Conservation (phyloP, 2,888 invertebrate genomes). For the Coecobrya sp. region DNA sequence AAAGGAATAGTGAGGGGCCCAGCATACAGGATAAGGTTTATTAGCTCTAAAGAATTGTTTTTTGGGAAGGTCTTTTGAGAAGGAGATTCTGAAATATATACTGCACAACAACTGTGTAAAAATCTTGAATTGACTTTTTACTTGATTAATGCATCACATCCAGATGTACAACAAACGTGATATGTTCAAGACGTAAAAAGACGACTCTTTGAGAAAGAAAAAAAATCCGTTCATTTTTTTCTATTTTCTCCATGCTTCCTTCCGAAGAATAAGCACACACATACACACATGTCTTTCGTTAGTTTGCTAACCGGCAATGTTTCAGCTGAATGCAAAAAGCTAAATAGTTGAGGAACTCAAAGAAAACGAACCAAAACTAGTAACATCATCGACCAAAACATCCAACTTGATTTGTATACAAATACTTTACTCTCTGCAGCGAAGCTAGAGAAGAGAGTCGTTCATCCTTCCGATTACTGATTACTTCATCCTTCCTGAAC, state of each 20-base stretch:
- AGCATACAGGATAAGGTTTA: conserved; percentile 2
- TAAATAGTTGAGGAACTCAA: background rate
- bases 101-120: background rate
- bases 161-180: conserved; percentile 36
- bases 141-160: conserved; percentile 42
- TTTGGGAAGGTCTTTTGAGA: background rate
- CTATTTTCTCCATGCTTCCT: conserved; percentile 8
- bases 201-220: background rate
- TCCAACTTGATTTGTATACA: conserved; percentile 37
- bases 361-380: conserved; percentile 13
- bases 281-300: conserved; percentile 58
- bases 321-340: conserved; percentile 54
- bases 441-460: background rate
- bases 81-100: background rate
- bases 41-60: conserved; percentile 14
- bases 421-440: conserved; percentile 12
- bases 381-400: conserved; percentile 21
- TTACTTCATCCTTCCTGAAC: conserved; percentile 43
- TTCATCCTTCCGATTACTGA: conserved; percentile 44
- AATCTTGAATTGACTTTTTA: conserved; percentile 25
- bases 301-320: conserved; percentile 41
- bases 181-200: conserved; percentile 11
- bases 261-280: conserved; percentile 41
- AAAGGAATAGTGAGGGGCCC: background rate
- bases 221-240: conserved; percentile 11